Conservation (phyloP, 2,888 invertebrate genomes). For the Esperia sulphurella region DNA sequence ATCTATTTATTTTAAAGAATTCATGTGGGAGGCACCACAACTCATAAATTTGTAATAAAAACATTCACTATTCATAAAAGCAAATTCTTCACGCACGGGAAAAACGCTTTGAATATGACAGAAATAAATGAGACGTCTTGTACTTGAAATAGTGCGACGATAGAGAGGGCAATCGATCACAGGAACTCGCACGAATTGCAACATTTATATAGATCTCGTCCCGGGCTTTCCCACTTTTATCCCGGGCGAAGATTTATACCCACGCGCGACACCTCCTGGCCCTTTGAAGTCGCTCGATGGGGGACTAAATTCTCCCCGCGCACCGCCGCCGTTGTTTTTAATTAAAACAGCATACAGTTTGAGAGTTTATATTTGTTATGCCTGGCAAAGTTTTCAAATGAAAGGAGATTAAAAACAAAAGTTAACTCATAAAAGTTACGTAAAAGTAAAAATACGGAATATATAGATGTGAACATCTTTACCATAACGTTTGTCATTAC, state of each 20-base stretch:
- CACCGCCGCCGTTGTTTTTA: slow-evolving; percentile 59
- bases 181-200: slow-evolving; percentile 57
- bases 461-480: too few species aligned
- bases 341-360: slow-evolving; percentile 65
- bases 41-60: slow-evolving; percentile 22
- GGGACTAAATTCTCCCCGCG: slow-evolving; percentile 61
- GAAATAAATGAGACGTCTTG: slow-evolving; percentile 62
- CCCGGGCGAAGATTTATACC: slow-evolving; percentile 65
- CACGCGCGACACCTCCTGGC: slow-evolving; percentile 63
- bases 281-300: slow-evolving; percentile 70
- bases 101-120: slow-evolving; percentile 60
- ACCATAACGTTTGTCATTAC: too few species aligned
- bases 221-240: slow-evolving; percentile 55
- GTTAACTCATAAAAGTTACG: not conserved
- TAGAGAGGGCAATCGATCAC: slow-evolving; percentile 64
- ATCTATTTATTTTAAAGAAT: too few species aligned
- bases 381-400: slow-evolving; percentile 24
- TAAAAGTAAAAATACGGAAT: not conserved
- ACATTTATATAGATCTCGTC: slow-evolving; percentile 65
- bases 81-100: slow-evolving; percentile 40
- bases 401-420: not conserved
- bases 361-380: slow-evolving; percentile 32
- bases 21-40: too few species aligned
- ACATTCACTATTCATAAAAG: slow-evolving; percentile 26
- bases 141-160: slow-evolving; percentile 62